These are phyloP conservation scores for Sthenelais limicola DNA, from an alignment of 2,888 invertebrate genomes.

Conservation along the genomic window DNA sequence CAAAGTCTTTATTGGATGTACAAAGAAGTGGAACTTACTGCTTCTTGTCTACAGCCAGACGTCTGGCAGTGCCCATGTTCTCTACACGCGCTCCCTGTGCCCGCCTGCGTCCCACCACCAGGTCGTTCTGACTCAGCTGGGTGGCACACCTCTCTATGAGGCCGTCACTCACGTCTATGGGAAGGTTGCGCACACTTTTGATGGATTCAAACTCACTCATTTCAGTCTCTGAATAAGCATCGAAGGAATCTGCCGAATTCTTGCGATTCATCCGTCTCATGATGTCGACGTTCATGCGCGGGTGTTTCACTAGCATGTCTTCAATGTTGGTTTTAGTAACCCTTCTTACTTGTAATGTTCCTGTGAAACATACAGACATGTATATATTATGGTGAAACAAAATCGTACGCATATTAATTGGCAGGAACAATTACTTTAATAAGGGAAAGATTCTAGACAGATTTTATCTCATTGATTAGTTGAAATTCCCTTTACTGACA, in stretches of 20 bases:
- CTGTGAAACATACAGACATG: background rate
- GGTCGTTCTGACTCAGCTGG: constrained; percentile 66
- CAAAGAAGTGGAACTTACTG: no score
- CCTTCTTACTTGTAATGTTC: constrained; percentile 35
- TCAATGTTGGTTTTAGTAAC: constrained; percentile 24
- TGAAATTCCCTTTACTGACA: no score
- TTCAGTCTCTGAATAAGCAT: constrained; percentile 36
- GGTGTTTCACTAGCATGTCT: constrained; percentile 15
- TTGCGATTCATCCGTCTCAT: background rate
- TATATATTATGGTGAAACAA: no score
- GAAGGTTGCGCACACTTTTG: constrained; percentile 61
- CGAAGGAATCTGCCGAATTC: constrained; percentile 3
- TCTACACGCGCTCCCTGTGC: constrained; percentile 48
- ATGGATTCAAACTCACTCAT: constrained; percentile 66
- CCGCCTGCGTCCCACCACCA: constrained; percentile 59
- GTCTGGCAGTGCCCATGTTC: constrained; percentile 60
- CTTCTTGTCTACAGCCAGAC: constrained; percentile 60
- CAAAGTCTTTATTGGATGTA: no score
- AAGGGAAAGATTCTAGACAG: no score
- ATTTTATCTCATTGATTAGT: no score
- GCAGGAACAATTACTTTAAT: no score
- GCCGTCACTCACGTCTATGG: constrained; percentile 66
- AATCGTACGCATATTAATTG: no score
- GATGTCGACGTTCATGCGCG: constrained; percentile 22
- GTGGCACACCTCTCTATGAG: constrained; percentile 69